phyloP scores from a whole-genome alignment of 2,113 vertebrate species.

The Periophthalmus modestus region DNA sequence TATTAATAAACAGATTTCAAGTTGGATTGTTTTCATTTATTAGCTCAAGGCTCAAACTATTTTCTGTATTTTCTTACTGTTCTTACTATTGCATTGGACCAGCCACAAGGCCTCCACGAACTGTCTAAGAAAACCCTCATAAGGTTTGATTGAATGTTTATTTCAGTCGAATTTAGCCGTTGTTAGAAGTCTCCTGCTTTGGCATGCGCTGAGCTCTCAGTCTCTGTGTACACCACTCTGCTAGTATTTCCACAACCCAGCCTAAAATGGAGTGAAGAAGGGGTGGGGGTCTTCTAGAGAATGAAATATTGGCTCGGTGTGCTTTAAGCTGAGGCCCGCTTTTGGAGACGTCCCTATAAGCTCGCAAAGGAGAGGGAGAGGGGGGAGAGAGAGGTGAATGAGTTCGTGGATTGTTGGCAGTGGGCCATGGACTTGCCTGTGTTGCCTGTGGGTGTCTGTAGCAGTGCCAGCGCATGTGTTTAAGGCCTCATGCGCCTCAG shows the following conservation, averaged over 20 bases:
- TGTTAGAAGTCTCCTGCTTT: constrained; percentile 63
- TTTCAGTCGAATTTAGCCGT: constrained; percentile 54
- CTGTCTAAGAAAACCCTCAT: constrained; percentile 19
- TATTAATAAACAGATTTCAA: not conserved
- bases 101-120: not conserved
- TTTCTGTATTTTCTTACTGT: not conserved
- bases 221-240: constrained; percentile 41
- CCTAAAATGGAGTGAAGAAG: constrained; percentile 66
- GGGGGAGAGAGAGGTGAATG: constrained; percentile 70
- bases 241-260: constrained; percentile 66
- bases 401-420: constrained; percentile 77
- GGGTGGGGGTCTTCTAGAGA: constrained; percentile 40
- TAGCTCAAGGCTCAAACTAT: not conserved
- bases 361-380: constrained; percentile 46
- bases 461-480: constrained; percentile 78
- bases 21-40: not conserved
- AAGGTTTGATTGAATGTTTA: constrained; percentile 52
- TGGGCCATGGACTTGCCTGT: constrained; percentile 56
- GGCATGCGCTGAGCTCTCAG: constrained; percentile 41
- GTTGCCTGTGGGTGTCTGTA: constrained; percentile 79
- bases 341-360: constrained; percentile 33
- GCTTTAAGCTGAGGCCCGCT: constrained; percentile 60
- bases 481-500: constrained; percentile 66
- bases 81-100: not conserved
- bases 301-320: constrained; percentile 68